phyloP scores from a whole-genome alignment of 2,888 invertebrate genomes.

The Meiosimyza platycephala region DNA sequence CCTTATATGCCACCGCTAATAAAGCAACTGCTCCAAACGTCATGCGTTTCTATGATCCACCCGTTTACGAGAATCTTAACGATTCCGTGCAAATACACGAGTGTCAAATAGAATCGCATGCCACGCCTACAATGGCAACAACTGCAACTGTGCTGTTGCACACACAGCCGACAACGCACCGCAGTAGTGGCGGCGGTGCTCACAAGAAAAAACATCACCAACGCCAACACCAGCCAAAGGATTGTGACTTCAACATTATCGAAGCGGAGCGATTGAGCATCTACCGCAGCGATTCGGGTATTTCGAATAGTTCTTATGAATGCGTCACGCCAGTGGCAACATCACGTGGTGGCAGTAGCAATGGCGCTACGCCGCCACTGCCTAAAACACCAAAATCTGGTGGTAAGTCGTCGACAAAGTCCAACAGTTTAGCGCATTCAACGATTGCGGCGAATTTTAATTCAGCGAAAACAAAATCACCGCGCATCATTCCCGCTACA shows the following conservation, averaged over 20 bases:
- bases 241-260: constrained; percentile 58
- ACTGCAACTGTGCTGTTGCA: constrained; percentile 56
- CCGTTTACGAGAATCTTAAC: constrained; percentile 74
- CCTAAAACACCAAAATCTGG: constrained; percentile 50
- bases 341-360: constrained; percentile 27
- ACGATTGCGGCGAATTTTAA: constrained; percentile 42
- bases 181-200: constrained; percentile 49
- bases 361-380: constrained; percentile 35
- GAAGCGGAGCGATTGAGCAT: constrained; percentile 65
- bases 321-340: constrained; percentile 70
- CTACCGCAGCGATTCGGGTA: constrained; percentile 67
- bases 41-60: constrained; percentile 64
- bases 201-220: constrained; percentile 63
- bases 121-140: constrained; percentile 47
- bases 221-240: constrained; percentile 63
- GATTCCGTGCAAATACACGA: constrained; percentile 77
- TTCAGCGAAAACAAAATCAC: constrained; percentile 42
- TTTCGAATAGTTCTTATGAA: constrained; percentile 69
- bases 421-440: constrained; percentile 36
- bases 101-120: constrained; percentile 55
- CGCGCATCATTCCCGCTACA: constrained; percentile 45
- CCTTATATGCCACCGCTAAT: constrained; percentile 35
- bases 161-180: constrained; percentile 45
- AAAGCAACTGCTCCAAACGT: constrained; percentile 44
- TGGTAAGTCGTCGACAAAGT: not conserved